Percentiles rank a stretch among this genome's conserved stretches.
Conservation (phyloP, 2,888 invertebrate species). For the Alviniconcha strummeri region DNA sequence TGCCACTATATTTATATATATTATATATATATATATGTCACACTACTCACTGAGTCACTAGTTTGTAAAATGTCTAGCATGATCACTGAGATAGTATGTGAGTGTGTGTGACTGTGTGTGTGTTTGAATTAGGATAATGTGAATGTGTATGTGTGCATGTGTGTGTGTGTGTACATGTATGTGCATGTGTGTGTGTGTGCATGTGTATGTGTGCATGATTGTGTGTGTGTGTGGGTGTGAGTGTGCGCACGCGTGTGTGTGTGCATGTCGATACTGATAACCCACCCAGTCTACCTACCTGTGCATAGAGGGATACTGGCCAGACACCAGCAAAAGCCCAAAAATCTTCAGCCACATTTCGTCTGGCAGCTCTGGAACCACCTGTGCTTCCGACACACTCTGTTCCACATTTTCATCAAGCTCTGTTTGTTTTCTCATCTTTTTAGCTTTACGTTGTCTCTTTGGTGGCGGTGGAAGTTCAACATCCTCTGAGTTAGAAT, state of each 20-base stretch:
- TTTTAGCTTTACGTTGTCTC: constrained; percentile 2
- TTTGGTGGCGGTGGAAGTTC: neutral
- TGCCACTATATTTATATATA: neutral
- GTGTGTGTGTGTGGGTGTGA: neutral
- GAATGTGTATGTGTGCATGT: neutral
- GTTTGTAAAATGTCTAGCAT: neutral
- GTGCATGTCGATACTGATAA: neutral
- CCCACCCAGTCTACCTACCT: constrained; percentile 18
- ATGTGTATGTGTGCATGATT: neutral
- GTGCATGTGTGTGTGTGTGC: neutral
- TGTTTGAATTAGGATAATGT: too few species aligned
- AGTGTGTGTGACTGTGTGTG: neutral
- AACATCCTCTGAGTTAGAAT: neutral
- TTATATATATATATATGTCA: neutral
- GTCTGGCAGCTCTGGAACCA: constrained; percentile 26
- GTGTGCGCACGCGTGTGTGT: neutral
- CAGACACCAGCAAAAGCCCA: constrained; percentile 17
- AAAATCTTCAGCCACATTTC: constrained; percentile 38
- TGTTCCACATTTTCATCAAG: neutral
- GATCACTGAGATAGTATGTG: neutral
- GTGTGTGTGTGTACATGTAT: neutral
- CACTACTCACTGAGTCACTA: neutral
- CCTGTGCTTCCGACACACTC: constrained; percentile 10
- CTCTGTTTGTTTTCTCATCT: too few species aligned
- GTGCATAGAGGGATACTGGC: constrained; percentile 37